Conservation (phyloP, 2,888 invertebrate genomes). For the Himalopsyche japonica region DNA sequence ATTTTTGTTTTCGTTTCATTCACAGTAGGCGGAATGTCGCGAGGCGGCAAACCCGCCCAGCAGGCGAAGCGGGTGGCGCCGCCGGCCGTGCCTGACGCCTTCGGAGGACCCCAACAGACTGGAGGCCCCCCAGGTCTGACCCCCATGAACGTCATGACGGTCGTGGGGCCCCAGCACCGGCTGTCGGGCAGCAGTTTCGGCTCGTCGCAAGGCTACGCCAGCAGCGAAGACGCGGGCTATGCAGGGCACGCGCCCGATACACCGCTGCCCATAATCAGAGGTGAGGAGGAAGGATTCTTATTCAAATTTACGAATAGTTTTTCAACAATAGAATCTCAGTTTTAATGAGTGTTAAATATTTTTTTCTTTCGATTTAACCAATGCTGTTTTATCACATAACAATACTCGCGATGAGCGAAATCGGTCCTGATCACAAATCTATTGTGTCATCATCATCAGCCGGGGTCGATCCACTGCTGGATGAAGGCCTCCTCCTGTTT, state of each 20-base stretch:
- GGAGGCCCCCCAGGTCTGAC: slow-evolving; percentile 48
- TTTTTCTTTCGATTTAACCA: too few species aligned
- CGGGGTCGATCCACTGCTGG: too few species aligned
- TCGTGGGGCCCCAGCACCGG: slow-evolving; percentile 60
- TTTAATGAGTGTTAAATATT: too few species aligned
- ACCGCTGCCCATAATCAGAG: slow-evolving; percentile 63
- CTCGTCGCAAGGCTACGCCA: slow-evolving; percentile 73
- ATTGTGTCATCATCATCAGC: too few species aligned
- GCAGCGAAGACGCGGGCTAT: slow-evolving; percentile 74
- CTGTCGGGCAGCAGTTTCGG: slow-evolving; percentile 82
- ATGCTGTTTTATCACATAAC: too few species aligned
- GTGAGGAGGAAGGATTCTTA: slow-evolving; percentile 43
- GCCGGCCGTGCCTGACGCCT: slow-evolving; percentile 81
- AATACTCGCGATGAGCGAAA: too few species aligned
- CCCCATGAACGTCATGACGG: slow-evolving; percentile 41
- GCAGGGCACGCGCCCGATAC: slow-evolving; percentile 62
- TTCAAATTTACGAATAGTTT: too few species aligned
- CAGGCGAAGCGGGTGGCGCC: slow-evolving; percentile 91
- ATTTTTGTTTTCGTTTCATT: slow-evolving; percentile 44
- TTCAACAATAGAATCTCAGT: too few species aligned
- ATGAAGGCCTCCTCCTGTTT: too few species aligned
- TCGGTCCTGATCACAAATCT: too few species aligned
- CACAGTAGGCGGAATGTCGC: slow-evolving; percentile 88
- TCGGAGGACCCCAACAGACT: slow-evolving; percentile 48
- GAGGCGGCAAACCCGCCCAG: slow-evolving; percentile 79